These are phyloP conservation scores for Corydoras sp. DNA, from an alignment of 2,113 vertebrate species.

Conservation along the genomic window DNA sequence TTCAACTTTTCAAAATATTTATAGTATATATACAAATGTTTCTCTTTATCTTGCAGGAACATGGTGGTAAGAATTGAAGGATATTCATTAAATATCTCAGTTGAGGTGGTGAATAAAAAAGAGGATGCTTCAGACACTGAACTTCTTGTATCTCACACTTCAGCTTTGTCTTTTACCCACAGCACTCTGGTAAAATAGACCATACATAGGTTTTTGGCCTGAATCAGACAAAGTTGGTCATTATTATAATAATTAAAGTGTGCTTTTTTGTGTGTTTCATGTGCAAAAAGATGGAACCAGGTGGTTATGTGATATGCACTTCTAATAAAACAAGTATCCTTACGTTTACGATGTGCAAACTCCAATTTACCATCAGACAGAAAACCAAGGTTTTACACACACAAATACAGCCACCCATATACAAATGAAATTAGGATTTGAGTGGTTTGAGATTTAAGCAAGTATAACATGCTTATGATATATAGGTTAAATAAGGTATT, in stretches of 20 bases:
- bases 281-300: background rate
- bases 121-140: background rate
- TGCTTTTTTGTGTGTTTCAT: background rate
- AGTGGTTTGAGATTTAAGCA: background rate
- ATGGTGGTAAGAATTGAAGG: background rate
- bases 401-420: background rate
- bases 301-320: background rate
- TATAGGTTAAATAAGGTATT: no score
- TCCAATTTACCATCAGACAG: background rate
- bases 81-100: background rate
- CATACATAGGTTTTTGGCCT: no score
- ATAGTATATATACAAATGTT: background rate
- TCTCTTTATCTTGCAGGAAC: background rate
- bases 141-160: background rate
- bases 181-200: background rate
- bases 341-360: background rate
- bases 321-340: background rate
- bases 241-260: background rate
- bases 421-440: background rate
- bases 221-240: no score
- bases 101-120: background rate
- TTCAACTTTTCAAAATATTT: no score
- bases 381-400: slow-evolving; percentile 24
- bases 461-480: no score
- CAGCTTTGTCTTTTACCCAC: background rate